phyloP scores from a whole-genome alignment of 1,140 invertebrate species.

The Eueides isabella region DNA sequence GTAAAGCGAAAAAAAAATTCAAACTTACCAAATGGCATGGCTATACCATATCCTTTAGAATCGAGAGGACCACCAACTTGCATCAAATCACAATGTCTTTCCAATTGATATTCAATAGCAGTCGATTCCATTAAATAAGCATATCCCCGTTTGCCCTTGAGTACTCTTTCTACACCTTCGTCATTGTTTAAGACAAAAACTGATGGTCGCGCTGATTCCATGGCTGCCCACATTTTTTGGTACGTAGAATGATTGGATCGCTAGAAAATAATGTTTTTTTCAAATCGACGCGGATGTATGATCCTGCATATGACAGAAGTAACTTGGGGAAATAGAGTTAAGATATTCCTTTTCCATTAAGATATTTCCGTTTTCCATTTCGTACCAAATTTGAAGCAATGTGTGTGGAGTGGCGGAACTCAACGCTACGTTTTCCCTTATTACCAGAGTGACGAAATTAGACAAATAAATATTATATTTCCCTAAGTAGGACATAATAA shows the following conservation, averaged over 20 bases:
- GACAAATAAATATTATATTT: no score
- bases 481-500: no score
- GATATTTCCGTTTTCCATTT: no score
- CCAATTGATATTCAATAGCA: constrained; percentile 89
- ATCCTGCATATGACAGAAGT: no score
- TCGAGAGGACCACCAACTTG: constrained; percentile 90
- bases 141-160: constrained; percentile 85
- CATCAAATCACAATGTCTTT: constrained; percentile 89
- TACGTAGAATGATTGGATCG: constrained; percentile 89
- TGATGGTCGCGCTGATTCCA: constrained; percentile 90
- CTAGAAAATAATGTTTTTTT: constrained; percentile 55
- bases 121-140: constrained; percentile 95
- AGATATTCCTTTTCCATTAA: no score
- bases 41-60: constrained; percentile 92
- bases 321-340: no score
- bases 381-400: no score
- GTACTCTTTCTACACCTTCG: constrained; percentile 92
- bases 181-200: constrained; percentile 91
- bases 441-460: no score
- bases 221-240: constrained; percentile 89
- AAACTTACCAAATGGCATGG: constrained; percentile 87
- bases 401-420: no score
- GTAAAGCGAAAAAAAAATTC: background rate
- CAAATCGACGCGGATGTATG: background rate
- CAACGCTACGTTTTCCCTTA: no score